Base-by-base conservation (phyloP, 2,113 vertebrate species). In the Lampris megalopsis region DNA sequence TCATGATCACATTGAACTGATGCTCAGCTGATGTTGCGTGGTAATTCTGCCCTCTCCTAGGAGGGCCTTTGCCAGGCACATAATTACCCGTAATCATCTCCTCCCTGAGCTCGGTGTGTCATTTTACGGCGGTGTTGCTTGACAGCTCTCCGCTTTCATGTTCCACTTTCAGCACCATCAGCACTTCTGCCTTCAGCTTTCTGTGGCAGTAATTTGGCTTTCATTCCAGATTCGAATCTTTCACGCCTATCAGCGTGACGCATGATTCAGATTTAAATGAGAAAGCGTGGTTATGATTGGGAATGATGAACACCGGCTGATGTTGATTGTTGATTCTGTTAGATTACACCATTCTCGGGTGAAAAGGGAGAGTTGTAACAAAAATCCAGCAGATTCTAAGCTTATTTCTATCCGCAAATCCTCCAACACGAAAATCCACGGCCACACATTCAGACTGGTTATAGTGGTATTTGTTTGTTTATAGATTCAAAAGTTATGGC, bases 21-120 rank as follows among this genome's bases (percentile, higher is more conserved):
- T 48, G 56, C 65, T 68, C 10, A 7, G 35, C 62, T 62, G 48
- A 13, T 49, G 45, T 54, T 58, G 56, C 9, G 10, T n/a, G 3
- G 65, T 63, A 37, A 73, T 47, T 67, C 60, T 60, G 45, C 61
- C 84, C 75, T 85, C 72, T 78, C 77, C 84, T 85, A 63, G 36
- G 82, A 80, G 82, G 80, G 61, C 81, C 75, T 81, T 81, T 58
- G 52, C 68, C 6, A 58, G 81, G 56, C 41, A 53, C 71, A 86
- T 91, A 90, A 91, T 92, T 93, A 80, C 72, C 86, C 60, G 9
- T 89, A 91, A 92, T 91, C 89, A 88, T 86, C 88, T 79, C 69
- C 78, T 91, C 86, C 82, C 59, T 62, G 60, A 11, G 82, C 82
- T 66, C 1, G 60, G 74, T 72, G 77, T 86, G 89, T 86, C 82